These are phyloP conservation scores for Melanotaenia duboulayi DNA, from an alignment of 2,113 vertebrate species.

Conservation along the genomic window DNA sequence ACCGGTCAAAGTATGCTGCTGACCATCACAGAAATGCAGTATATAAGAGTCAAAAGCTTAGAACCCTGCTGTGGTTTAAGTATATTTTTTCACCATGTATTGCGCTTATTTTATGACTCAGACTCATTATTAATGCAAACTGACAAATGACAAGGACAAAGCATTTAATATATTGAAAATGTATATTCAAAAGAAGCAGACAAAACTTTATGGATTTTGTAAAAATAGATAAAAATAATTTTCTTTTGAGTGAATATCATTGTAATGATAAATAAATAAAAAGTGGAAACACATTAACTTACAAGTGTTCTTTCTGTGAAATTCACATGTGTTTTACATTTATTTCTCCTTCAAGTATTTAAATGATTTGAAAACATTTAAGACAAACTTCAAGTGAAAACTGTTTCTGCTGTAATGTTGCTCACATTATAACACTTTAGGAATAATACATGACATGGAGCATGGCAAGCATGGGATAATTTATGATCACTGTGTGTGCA, in stretches of 20 bases:
- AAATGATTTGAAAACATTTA: neutral
- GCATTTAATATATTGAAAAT: too few species aligned
- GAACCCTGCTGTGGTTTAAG: neutral
- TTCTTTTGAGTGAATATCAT: too few species aligned
- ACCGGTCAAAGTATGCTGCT: constrained; percentile 43
- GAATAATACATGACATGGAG: neutral
- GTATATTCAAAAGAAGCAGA: too few species aligned
- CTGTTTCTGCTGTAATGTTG: neutral
- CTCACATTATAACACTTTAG: constrained; percentile 27
- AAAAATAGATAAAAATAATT: too few species aligned
- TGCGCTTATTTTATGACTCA: neutral
- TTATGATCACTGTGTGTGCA: constrained; percentile 36
- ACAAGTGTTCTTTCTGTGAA: too few species aligned
- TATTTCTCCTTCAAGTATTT: neutral
- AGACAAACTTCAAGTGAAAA: constrained; percentile 7
- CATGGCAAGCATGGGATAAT: constrained; percentile 26
- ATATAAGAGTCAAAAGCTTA: neutral
- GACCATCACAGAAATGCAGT: constrained; percentile 16
- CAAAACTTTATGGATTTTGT: neutral
- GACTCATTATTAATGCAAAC: neutral
- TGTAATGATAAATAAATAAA: too few species aligned
- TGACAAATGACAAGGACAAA: neutral
- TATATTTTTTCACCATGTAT: neutral
- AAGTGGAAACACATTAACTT: too few species aligned
- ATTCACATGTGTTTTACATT: neutral